Evolutionary conservation across 2,797 vertebrate genomes (phyloP).

Genomic region (Vultur gryphus): DNA sequence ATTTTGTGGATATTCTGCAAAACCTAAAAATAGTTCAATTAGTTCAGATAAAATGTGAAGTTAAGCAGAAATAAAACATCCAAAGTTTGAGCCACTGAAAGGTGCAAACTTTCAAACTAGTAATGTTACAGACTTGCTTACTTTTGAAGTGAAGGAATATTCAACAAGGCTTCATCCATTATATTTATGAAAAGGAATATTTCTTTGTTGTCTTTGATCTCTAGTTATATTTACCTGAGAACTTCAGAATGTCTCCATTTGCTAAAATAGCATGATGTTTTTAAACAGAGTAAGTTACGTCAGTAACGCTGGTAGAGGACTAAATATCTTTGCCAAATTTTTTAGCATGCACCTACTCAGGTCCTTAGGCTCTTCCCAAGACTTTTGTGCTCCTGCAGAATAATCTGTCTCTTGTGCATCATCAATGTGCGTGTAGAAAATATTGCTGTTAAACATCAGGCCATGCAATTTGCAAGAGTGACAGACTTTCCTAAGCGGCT

Average conservation of each 20-base stretch:
- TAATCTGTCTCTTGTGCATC: neutral
- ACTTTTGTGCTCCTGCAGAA: neutral
- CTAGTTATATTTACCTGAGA: neutral
- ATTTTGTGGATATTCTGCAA: neutral
- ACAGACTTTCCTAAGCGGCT: neutral
- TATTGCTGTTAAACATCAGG: neutral
- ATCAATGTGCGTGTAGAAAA: neutral
- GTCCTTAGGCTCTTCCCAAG: neutral
- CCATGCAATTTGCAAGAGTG: neutral
- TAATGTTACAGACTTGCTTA: neutral
- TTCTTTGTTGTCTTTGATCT: neutral
- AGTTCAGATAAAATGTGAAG: neutral
- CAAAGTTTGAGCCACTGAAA: neutral
- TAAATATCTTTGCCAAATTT: neutral
- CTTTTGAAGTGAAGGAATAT: neutral
- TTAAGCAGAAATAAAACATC: neutral
- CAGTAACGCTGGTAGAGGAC: neutral
- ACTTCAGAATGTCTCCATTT: neutral
- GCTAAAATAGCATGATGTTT: neutral
- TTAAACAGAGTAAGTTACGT: neutral
- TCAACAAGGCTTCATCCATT: neutral
- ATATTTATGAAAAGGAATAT: neutral
- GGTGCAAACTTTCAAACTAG: neutral
- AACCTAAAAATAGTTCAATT: neutral
- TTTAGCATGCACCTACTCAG: neutral